phyloP scores from a whole-genome alignment of 2,888 invertebrate species.

The Amphipyra tragopoginis region DNA sequence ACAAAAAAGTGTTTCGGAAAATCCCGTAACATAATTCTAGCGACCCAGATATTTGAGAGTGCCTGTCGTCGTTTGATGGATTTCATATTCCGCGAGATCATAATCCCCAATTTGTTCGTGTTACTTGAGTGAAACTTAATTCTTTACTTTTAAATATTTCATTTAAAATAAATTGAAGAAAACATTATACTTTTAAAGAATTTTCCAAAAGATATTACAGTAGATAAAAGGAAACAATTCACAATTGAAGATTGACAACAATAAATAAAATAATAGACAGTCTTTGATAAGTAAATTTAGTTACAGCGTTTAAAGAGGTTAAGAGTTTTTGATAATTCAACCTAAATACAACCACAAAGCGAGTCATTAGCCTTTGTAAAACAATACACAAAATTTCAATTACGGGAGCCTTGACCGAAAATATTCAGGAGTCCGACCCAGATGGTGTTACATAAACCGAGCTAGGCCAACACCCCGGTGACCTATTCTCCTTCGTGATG shows the following conservation, averaged over 20 bases:
- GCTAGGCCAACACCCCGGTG: constrained; percentile 64
- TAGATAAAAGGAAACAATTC: background rate
- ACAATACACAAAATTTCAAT: constrained; percentile 50
- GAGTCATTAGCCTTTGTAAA: constrained; percentile 9
- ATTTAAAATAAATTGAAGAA: background rate
- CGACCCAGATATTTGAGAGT: constrained; percentile 72
- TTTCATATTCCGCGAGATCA: constrained; percentile 44
- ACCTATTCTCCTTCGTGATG: constrained; percentile 72
- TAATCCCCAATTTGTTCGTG: constrained; percentile 17
- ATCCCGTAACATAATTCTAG: constrained; percentile 52
- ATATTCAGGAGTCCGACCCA: constrained; percentile 60
- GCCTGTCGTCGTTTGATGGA: constrained; percentile 69
- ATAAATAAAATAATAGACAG: constrained; percentile 4
- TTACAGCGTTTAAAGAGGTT: too few relatives aligned
- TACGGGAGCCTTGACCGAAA: constrained; percentile 55
- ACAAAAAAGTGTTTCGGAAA: constrained; percentile 27
- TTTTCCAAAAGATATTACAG: background rate
- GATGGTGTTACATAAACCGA: constrained; percentile 70
- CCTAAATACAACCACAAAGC: background rate
- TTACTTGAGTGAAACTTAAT: constrained; percentile 22
- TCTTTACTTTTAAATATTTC: background rate
- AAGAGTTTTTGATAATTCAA: background rate
- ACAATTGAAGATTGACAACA: background rate
- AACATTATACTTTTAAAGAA: background rate
- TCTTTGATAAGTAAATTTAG: background rate